Percentiles rank a stretch among this genome's conserved stretches.
Evolutionary conservation across 2,888 invertebrate species (phyloP).

Genomic region (Rhodophaea formosa): DNA sequence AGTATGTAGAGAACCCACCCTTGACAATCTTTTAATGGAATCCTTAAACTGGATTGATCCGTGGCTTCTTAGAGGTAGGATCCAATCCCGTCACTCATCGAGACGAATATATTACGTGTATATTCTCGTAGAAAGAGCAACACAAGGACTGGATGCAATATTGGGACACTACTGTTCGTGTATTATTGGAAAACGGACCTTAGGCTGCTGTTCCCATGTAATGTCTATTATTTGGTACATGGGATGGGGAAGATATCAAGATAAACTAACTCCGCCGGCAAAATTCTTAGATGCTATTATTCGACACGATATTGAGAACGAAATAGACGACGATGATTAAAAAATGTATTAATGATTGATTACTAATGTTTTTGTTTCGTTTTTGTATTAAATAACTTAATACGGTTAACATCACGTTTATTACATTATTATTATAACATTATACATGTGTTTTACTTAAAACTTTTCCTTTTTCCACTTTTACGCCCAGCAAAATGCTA

Average conservation of each 20-base stretch:
- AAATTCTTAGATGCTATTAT: no score
- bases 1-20: slow-evolving; percentile 1
- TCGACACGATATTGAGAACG: no score
- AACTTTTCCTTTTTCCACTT: no score
- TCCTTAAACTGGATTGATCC: not conserved
- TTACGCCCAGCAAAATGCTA: not conserved
- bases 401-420: no score
- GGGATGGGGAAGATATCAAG: not conserved
- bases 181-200: not conserved
- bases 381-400: no score
- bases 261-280: not conserved
- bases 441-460: no score
- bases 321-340: no score
- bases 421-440: no score
- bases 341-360: no score
- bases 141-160: not conserved
- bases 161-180: not conserved
- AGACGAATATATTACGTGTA: not conserved
- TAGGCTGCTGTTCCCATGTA: not conserved
- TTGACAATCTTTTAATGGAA: not conserved
- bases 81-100: not conserved
- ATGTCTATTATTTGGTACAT: not conserved
- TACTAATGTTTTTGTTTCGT: no score
- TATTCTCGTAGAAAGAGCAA: not conserved
- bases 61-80: not conserved